A percentile compares a stretch with the other conserved stretches of the same genome.
Conservation (phyloP, 2,113 vertebrate species). For the Zonotrichia leucophrys region DNA sequence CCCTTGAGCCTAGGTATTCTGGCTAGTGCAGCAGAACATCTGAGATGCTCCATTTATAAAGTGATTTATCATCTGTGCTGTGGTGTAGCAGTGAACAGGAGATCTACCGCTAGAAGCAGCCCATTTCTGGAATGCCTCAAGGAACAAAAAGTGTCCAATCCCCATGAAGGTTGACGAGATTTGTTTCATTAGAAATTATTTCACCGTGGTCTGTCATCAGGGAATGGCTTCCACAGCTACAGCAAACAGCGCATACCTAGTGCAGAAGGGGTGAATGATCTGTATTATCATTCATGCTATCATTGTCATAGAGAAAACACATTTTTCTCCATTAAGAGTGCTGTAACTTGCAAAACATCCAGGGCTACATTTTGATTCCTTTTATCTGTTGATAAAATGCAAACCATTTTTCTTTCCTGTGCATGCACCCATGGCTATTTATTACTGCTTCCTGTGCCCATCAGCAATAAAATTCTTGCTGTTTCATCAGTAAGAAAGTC, state of each 20-base stretch:
- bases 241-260: not conserved
- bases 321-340: not conserved
- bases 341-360: not conserved
- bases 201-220: not conserved
- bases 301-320: not conserved
- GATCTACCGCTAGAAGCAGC: not conserved
- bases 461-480: constrained; percentile 36
- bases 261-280: not conserved
- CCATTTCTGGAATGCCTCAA: not conserved
- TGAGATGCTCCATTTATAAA: not conserved
- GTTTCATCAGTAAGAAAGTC: constrained; percentile 30
- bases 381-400: constrained; percentile 1
- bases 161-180: not conserved
- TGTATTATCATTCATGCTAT: not conserved
- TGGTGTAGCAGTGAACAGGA: not conserved
- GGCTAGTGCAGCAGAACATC: not conserved
- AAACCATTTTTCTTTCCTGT: not conserved
- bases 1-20: not conserved
- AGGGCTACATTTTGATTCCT: not conserved
- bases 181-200: not conserved
- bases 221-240: not conserved
- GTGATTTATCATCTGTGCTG: not conserved
- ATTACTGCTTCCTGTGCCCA: not conserved
- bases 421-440: not conserved
- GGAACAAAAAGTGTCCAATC: not conserved